These are phyloP conservation scores for Mustela lutreola DNA, from an alignment of 2,113 vertebrate species.

Conservation along the genomic window DNA sequence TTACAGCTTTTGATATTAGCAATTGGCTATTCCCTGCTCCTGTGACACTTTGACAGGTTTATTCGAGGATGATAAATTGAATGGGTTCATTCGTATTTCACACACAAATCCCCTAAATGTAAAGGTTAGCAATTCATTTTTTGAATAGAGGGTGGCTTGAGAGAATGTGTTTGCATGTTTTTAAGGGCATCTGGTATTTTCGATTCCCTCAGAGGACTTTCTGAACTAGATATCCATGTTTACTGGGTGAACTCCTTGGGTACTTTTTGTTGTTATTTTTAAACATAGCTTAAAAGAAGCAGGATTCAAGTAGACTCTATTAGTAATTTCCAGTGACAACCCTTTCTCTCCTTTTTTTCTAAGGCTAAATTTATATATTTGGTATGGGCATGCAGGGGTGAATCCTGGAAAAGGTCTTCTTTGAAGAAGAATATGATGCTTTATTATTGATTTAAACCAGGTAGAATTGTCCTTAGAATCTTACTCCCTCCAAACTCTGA, in stretches of 20 bases:
- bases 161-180: background rate
- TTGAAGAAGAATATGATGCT: slow-evolving; percentile 43
- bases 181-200: slow-evolving; percentile 8
- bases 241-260: background rate
- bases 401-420: slow-evolving; percentile 40
- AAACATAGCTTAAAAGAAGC: background rate
- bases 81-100: background rate
- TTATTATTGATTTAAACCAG: slow-evolving; percentile 34
- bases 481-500: slow-evolving; percentile 34
- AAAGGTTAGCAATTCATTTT: slow-evolving; percentile 60
- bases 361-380: background rate
- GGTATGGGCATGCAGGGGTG: background rate
- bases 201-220: background rate
- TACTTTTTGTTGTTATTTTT: background rate
- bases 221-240: background rate
- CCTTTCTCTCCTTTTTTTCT: background rate
- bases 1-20: slow-evolving; percentile 8
- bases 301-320: background rate
- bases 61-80: slow-evolving; percentile 66
- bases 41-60: slow-evolving; percentile 3
- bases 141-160: background rate
- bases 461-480: slow-evolving; percentile 43
- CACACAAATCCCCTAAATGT: background rate
- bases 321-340: background rate
- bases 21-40: background rate